Conservation (phyloP, 2,113 vertebrate species). For the Calidris pygmaea region DNA sequence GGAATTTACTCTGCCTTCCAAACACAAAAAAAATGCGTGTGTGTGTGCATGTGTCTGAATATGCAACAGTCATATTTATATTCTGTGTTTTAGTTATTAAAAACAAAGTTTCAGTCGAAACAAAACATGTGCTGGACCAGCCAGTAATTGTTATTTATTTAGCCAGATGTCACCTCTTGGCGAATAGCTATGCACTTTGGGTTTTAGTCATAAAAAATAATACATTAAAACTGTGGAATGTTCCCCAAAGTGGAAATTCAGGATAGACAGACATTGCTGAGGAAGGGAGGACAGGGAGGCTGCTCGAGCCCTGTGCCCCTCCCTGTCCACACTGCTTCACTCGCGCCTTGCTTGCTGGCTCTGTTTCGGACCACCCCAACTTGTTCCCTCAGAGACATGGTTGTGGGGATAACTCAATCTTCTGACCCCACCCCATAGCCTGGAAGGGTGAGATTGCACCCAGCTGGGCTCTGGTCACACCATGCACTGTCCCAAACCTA, state of each 20-base stretch:
- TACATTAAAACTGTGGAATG: neutral
- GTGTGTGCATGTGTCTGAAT: neutral
- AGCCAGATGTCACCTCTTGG: slow-evolving; percentile 52
- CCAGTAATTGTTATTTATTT: slow-evolving; percentile 20
- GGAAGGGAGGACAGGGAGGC: neutral
- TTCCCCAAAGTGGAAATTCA: slow-evolving; percentile 13
- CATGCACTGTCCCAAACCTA: neutral
- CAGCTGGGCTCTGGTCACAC: neutral
- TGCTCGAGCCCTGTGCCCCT: neutral
- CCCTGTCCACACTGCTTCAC: neutral
- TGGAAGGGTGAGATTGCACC: neutral
- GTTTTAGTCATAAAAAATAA: neutral
- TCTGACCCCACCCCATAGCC: neutral
- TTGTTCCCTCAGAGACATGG: neutral
- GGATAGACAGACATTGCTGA: neutral
- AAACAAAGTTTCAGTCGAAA: slow-evolving; percentile 18
- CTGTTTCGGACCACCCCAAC: neutral
- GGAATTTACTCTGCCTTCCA: neutral
- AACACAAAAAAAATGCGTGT: neutral
- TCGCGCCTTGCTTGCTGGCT: neutral
- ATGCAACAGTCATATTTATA: neutral
- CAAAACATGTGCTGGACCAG: slow-evolving; percentile 17
- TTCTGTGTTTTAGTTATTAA: neutral
- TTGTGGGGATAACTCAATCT: neutral
- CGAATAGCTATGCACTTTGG: neutral